Evolutionary conservation across 1,140 invertebrate species (phyloP).

Genomic region (Zaprionus camerounensis): DNA sequence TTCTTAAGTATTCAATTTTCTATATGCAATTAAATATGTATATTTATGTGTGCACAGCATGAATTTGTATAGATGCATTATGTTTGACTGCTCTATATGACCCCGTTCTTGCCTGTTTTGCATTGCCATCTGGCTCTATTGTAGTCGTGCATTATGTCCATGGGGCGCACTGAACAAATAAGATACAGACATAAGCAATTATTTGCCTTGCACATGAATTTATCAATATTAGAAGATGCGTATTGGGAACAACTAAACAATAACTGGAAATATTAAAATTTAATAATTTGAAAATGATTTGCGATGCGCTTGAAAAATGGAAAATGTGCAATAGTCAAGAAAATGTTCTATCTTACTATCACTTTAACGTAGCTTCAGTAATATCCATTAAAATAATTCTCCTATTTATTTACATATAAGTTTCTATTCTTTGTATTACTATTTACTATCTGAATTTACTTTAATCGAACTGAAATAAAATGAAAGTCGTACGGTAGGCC

Average conservation of each 20-base stretch:
- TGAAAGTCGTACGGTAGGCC: neutral
- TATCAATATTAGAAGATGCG: constrained; percentile 70
- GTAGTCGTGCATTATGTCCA: constrained; percentile 62
- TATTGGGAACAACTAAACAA: constrained; percentile 14
- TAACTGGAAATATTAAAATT: neutral
- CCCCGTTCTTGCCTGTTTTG: constrained; percentile 53
- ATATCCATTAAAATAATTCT: too few relatives aligned
- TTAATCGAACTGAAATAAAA: neutral
- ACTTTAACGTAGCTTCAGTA: neutral
- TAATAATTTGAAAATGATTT: neutral
- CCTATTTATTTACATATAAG: too few relatives aligned
- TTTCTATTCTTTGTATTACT: neutral
- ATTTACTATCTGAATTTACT: neutral
- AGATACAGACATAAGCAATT: constrained; percentile 70
- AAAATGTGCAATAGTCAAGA: neutral
- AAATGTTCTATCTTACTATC: neutral
- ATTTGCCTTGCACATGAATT: constrained; percentile 60
- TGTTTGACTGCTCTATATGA: constrained; percentile 56
- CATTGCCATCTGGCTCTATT: constrained; percentile 57
- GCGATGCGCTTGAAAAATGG: too few relatives aligned
- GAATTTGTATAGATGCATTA: constrained; percentile 28
- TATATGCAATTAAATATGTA: constrained; percentile 70
- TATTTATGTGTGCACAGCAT: constrained; percentile 14
- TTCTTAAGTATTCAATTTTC: constrained; percentile 61
- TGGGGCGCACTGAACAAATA: constrained; percentile 70